phyloP scores from a whole-genome alignment of 2,888 invertebrate species.

The Prenolepis imparis region DNA sequence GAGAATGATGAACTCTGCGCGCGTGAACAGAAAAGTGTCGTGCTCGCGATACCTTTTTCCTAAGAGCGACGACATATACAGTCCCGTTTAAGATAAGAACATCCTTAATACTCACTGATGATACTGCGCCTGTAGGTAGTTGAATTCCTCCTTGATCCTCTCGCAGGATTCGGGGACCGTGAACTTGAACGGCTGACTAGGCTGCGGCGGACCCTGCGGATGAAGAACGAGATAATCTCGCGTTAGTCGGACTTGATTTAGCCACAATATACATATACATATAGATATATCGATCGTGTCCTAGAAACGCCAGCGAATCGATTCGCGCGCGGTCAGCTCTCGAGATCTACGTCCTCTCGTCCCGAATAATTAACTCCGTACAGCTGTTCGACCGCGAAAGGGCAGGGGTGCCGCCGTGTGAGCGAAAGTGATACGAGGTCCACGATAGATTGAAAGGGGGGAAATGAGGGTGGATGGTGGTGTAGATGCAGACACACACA shows the following conservation, averaged over 20 bases:
- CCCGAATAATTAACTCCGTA: constrained; percentile 77
- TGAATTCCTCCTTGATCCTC: constrained; percentile 98
- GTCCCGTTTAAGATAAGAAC: constrained; percentile 18
- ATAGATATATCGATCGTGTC: constrained; percentile 23
- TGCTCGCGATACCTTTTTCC: not conserved
- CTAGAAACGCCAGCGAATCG: constrained; percentile 32
- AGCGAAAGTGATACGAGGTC: constrained; percentile 62
- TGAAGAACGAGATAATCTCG: constrained; percentile 12
- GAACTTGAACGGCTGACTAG: constrained; percentile 97
- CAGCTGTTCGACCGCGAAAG: constrained; percentile 73
- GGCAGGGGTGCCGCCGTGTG: constrained; percentile 57
- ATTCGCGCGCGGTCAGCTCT: constrained; percentile 35
- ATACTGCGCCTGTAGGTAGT: constrained; percentile 97
- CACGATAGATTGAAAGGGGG: constrained; percentile 42
- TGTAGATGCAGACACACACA: constrained; percentile 37
- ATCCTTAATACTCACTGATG: constrained; percentile 92
- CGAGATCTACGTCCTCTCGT: constrained; percentile 6
- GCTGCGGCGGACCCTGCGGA: constrained; percentile 93
- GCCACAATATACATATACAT: not conserved
- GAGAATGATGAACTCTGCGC: not conserved
- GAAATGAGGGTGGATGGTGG: constrained; percentile 51
- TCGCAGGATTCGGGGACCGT: constrained; percentile 97
- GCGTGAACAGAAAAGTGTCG: not conserved
- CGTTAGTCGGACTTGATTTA: not conserved
- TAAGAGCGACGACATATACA: not conserved